These are phyloP conservation scores for Melitaea cinxia DNA, from an alignment of 1,140 invertebrate genomes.

Conservation along the genomic window DNA sequence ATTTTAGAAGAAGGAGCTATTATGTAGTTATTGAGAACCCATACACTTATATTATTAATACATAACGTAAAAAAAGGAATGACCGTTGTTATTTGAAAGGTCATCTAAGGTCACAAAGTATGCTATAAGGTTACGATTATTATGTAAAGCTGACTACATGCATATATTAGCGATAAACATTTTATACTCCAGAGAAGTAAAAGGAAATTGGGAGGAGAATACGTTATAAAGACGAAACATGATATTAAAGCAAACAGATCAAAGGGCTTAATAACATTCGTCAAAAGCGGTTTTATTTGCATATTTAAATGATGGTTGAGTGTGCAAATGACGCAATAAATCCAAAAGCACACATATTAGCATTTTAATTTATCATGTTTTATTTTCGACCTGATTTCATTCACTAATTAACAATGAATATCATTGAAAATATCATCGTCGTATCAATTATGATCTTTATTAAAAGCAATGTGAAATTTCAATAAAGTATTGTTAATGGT, in stretches of 20 bases:
- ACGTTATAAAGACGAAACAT: background rate
- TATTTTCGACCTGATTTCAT: background rate
- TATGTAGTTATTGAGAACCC: no score
- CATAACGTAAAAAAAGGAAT: no score
- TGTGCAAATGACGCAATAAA: slow-evolving; percentile 14
- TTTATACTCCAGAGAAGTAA: background rate
- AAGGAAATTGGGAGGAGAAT: background rate
- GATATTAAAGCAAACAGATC: background rate
- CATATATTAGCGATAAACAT: background rate
- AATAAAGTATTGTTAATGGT: no score
- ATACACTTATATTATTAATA: no score
- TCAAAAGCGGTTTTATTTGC: slow-evolving; percentile 8
- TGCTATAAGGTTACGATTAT: no score
- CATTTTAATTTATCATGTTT: background rate
- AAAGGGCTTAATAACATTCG: background rate
- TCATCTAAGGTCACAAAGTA: no score
- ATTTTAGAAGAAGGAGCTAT: no score
- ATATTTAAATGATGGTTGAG: slow-evolving; percentile 7
- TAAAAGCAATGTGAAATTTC: no score
- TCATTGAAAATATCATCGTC: background rate
- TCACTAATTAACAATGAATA: background rate
- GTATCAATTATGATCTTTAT: no score
- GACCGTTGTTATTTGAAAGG: no score
- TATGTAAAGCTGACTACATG: no score
- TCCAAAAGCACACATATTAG: slow-evolving; percentile 8